Evolutionary conservation across 2,113 vertebrate species (phyloP).

Genomic region (Cyrtonyx montezumae): DNA sequence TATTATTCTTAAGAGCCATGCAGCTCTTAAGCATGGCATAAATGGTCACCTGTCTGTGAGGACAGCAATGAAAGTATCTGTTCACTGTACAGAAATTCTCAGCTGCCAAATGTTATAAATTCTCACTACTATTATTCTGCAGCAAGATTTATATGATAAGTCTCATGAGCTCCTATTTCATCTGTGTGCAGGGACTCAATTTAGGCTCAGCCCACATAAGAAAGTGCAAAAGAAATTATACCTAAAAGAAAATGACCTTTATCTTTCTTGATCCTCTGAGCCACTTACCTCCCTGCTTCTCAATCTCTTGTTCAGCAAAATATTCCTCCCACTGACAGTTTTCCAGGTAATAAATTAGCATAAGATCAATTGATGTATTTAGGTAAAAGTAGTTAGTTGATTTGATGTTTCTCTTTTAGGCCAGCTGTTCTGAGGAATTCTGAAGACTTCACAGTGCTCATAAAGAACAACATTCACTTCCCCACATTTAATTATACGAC

Average conservation of each 20-base stretch:
- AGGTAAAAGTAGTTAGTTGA: background rate
- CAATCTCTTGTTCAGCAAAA: background rate
- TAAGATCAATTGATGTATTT: slow-evolving; percentile 9
- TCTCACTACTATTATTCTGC: background rate
- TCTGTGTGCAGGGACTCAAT: background rate
- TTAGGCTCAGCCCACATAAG: background rate
- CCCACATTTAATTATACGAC: slow-evolving; percentile 82
- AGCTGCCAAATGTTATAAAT: background rate
- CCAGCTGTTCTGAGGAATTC: slow-evolving; percentile 81
- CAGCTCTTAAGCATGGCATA: background rate
- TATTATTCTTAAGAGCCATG: background rate
- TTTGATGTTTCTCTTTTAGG: slow-evolving; percentile 66
- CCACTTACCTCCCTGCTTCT: background rate
- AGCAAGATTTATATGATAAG: background rate
- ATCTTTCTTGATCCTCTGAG: background rate
- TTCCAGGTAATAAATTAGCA: slow-evolving; percentile 36
- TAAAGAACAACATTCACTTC: slow-evolving; percentile 87
- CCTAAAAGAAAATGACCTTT: background rate
- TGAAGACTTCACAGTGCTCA: slow-evolving; percentile 88
- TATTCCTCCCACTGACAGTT: slow-evolving; percentile 43
- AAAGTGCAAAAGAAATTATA: background rate
- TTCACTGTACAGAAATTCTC: background rate
- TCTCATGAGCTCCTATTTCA: background rate
- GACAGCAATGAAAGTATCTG: background rate
- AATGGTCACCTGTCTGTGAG: background rate